Evolutionary conservation across 2,797 vertebrate species (phyloP).

Genomic region (Acanthurus leucopareius): DNA sequence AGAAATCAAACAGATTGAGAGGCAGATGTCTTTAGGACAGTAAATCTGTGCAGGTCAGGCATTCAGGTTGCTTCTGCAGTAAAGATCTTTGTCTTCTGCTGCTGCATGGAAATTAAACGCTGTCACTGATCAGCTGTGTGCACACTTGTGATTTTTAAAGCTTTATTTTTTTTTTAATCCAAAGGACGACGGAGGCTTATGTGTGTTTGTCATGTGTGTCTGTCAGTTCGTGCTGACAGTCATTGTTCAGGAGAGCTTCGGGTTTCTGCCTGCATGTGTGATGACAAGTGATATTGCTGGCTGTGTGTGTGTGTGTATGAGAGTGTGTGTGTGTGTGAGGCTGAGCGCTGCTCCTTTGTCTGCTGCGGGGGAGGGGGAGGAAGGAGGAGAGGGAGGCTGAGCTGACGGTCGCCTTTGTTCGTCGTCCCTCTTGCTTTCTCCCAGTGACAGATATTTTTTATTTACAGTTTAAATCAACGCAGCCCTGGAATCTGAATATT

Average conservation of each 20-base stretch:
- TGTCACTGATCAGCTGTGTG: constrained; percentile 37
- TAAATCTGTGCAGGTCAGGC: not conserved
- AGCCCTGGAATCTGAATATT: fast-evolving
- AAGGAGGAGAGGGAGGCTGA: constrained; percentile 17
- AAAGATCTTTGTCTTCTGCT: constrained; percentile 7
- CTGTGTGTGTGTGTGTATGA: constrained; percentile 25
- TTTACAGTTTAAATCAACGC: not conserved
- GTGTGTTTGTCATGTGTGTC: constrained; percentile 18
- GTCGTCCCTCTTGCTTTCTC: constrained; percentile 16
- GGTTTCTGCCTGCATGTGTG: constrained; percentile 27
- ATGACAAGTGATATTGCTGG: constrained; percentile 41
- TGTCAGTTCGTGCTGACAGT: constrained; percentile 38
- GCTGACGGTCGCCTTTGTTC: constrained; percentile 76
- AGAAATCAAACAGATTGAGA: constrained; percentile 2
- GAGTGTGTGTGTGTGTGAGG: constrained; percentile 27
- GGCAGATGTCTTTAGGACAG: not conserved
- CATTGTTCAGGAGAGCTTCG: constrained; percentile 51
- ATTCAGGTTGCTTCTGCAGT: not conserved
- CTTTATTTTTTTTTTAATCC: not conserved
- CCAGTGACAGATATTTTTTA: not conserved
- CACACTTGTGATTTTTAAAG: not conserved
- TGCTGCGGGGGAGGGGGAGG: constrained; percentile 44
- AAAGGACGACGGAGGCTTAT: not conserved
- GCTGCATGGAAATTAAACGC: not conserved
- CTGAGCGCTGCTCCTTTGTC: constrained; percentile 74